Base-by-base conservation (phyloP, 2,888 invertebrate species). In the Nymphalis urticae region DNA sequence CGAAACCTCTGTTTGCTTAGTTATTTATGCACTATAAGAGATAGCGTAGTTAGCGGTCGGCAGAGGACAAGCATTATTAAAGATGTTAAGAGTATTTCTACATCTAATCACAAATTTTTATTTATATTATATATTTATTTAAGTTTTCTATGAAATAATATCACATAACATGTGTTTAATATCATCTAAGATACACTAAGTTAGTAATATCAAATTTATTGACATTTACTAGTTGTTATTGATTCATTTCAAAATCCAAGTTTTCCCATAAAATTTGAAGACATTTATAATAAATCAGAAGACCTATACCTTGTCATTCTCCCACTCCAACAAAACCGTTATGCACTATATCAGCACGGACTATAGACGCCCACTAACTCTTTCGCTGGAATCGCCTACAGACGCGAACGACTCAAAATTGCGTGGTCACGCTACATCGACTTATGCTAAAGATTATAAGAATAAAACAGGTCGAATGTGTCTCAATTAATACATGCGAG, bases 381-480 rank as follows among this genome's bases (percentile, higher is more conserved):
- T 75, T 78, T 80, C 81, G 81, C 82, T 80, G 77, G 76, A 74
- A 78, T 80, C 83, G 82, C 83, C 82, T 82, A 79, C 77, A 71
- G 72, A 71, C 71, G 75, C 79, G 73, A 76, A 76, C 73, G 74
- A 64, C 73, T 75, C 62, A 68, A 72, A 72, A 73, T 73, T 76
- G 77, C 79, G 74, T 74, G 77, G 77, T 77, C 75, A 74, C 75
- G 75, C 71, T 73, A 72, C 74, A 71, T 73, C 64, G 72, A 61
- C 51, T 70, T 70, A 72, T 68, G 71, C 51, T 62, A 69, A 72
- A 71, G 66, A 67, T 69, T 70, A 62, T 61, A 65, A 69, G 50
- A 69, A 65, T 62, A 69, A 69, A 61, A 65, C 50, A 54, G 48
- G 54, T 64, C 64, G 59, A 64, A 68, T 66, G 51, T 69, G 75